A percentile compares a stretch with the other conserved stretches of the same genome.
Evolutionary conservation across 2,797 vertebrate species (phyloP).

Genomic region (Apogon hyalosoma): DNA sequence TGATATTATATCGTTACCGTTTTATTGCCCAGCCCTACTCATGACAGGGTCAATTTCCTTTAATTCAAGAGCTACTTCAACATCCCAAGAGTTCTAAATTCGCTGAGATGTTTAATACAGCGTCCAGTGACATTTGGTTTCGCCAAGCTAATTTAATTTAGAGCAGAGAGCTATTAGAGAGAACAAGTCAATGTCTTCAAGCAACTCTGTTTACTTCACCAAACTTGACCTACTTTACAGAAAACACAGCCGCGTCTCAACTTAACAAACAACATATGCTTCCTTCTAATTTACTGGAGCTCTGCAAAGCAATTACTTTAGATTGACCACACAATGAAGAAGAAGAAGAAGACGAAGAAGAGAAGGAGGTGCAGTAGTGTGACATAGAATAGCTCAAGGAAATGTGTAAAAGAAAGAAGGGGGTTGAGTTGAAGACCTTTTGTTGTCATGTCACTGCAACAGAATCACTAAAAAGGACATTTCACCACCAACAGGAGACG

Average conservation of each 20-base stretch:
- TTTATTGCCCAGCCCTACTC: no score
- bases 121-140: not conserved
- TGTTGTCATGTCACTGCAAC: conserved; percentile 9
- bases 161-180: not conserved
- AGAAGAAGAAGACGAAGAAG: not conserved
- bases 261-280: conserved; percentile 1
- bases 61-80: no score
- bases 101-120: not conserved
- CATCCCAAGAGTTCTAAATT: no score
- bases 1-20: no score
- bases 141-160: no score
- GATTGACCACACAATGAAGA: not conserved
- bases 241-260: not conserved
- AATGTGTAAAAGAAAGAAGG: not conserved
- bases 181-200: not conserved
- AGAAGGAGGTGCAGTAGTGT: not conserved
- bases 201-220: not conserved
- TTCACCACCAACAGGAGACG: not conserved
- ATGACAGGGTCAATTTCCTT: no score
- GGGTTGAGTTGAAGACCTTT: not conserved
- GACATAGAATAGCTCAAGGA: not conserved
- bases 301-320: conserved; percentile 3
- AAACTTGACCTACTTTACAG: not conserved
- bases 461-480: conserved; percentile 5
- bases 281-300: conserved; percentile 9